phyloP scores from a whole-genome alignment of 2,113 vertebrate genomes.

The Dolichallabes microphthalmus region DNA sequence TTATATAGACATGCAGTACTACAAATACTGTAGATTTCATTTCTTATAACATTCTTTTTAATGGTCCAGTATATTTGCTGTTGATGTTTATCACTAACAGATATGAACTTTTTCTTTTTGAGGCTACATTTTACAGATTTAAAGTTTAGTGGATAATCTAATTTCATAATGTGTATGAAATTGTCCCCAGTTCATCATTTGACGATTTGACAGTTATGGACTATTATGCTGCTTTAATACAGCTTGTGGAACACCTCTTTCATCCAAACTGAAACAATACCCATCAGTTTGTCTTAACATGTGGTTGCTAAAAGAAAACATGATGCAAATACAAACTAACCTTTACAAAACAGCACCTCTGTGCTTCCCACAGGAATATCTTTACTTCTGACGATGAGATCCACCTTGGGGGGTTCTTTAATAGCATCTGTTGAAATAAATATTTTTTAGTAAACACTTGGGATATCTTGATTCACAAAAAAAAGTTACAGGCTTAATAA shows the following conservation, averaged over 20 bases:
- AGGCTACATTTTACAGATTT: neutral
- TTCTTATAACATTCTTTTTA: neutral
- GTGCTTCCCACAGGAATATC: conserved; percentile 61
- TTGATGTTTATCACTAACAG: neutral
- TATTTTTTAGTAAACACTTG: neutral
- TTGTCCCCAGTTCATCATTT: neutral
- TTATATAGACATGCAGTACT: too few species aligned
- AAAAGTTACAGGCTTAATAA: neutral
- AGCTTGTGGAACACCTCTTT: neutral
- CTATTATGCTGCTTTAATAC: neutral
- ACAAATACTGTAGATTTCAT: neutral
- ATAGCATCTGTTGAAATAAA: conserved; percentile 60
- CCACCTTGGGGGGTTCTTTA: conserved; percentile 25
- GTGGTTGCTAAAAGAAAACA: neutral
- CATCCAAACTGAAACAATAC: neutral
- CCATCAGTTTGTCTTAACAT: neutral
- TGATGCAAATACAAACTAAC: conserved; percentile 54
- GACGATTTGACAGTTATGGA: neutral
- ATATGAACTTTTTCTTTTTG: neutral
- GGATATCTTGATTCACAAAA: neutral
- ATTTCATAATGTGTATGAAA: neutral
- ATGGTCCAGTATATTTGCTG: neutral
- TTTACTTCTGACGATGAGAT: conserved; percentile 49
- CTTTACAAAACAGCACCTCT: conserved; percentile 68
- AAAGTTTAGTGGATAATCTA: neutral